Conservation (phyloP, 1,140 invertebrate species). For the Bombus balteatus region DNA sequence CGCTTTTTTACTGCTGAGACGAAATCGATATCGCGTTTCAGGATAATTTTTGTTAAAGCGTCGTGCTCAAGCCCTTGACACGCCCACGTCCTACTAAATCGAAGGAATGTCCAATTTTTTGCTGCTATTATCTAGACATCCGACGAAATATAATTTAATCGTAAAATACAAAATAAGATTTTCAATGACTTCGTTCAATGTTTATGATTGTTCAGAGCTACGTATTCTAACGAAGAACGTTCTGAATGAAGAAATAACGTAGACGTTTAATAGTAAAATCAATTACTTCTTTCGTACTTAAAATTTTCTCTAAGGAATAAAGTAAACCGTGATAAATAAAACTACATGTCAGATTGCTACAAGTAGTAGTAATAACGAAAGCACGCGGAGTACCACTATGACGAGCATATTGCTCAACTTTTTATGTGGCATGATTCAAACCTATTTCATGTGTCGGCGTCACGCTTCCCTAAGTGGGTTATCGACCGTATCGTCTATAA, state of each 20-base stretch:
- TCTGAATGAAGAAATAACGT: too few species aligned
- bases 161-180: neutral
- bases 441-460: slow-evolving; percentile 53
- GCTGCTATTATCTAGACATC: neutral
- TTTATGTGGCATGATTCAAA: slow-evolving; percentile 36
- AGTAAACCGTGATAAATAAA: too few species aligned
- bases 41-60: neutral
- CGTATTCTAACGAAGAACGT: too few species aligned
- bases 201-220: too few species aligned
- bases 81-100: neutral
- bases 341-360: neutral
- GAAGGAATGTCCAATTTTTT: neutral
- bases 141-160: neutral
- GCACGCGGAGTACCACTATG: neutral
- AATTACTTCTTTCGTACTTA: too few species aligned
- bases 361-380: neutral
- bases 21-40: neutral
- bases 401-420: slow-evolving; percentile 14
- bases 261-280: too few species aligned
- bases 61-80: neutral
- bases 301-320: too few species aligned
- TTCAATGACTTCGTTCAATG: too few species aligned
- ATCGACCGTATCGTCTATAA: slow-evolving; percentile 58
- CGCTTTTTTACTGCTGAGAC: neutral
- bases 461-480: slow-evolving; percentile 60